phyloP scores from a whole-genome alignment of 1,140 invertebrate species.

The Drosophila nigrodunni region DNA sequence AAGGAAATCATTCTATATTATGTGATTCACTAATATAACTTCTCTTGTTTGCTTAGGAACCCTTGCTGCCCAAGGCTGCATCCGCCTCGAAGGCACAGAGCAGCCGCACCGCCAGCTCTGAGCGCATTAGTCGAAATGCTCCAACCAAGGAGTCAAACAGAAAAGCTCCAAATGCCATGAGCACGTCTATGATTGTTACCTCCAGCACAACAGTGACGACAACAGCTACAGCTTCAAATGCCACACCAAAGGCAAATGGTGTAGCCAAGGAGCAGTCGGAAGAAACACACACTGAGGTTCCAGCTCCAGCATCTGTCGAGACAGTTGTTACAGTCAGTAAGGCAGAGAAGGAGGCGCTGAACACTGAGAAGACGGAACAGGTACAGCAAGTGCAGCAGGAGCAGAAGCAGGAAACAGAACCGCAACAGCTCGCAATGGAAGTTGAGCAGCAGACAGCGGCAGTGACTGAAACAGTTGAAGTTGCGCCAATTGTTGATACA shows the following conservation, averaged over 20 bases:
- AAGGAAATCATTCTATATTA: slow-evolving; percentile 58
- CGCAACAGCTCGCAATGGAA: slow-evolving; percentile 6
- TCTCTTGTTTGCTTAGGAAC: slow-evolving; percentile 48
- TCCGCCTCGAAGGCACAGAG: slow-evolving; percentile 76
- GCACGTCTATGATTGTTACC: slow-evolving; percentile 73
- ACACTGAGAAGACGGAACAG: slow-evolving; percentile 83
- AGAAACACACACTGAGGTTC: slow-evolving; percentile 26
- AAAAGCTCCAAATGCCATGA: slow-evolving; percentile 61
- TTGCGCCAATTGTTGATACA: slow-evolving; percentile 19
- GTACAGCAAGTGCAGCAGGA: slow-evolving; percentile 58
- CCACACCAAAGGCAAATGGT: slow-evolving; percentile 53
- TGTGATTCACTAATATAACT: neutral
- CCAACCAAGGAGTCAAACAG: slow-evolving; percentile 60
- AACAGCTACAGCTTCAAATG: slow-evolving; percentile 28
- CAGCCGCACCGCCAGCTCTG: slow-evolving; percentile 76
- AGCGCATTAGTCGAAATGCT: slow-evolving; percentile 68
- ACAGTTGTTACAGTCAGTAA: slow-evolving; percentile 66
- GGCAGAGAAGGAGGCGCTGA: slow-evolving; percentile 83
- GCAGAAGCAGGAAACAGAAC: slow-evolving; percentile 3
- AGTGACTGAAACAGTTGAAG: slow-evolving; percentile 33
- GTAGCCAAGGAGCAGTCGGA: slow-evolving; percentile 50
- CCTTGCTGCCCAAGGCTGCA: slow-evolving; percentile 69
- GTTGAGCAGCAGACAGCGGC: slow-evolving; percentile 24
- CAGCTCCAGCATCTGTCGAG: neutral
- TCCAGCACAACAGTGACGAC: slow-evolving; percentile 48